Evolutionary conservation across 1,140 invertebrate genomes (phyloP), one percentile per base, ranked within the genome.

Genomic region (Latrodectus geometricus): DNA sequence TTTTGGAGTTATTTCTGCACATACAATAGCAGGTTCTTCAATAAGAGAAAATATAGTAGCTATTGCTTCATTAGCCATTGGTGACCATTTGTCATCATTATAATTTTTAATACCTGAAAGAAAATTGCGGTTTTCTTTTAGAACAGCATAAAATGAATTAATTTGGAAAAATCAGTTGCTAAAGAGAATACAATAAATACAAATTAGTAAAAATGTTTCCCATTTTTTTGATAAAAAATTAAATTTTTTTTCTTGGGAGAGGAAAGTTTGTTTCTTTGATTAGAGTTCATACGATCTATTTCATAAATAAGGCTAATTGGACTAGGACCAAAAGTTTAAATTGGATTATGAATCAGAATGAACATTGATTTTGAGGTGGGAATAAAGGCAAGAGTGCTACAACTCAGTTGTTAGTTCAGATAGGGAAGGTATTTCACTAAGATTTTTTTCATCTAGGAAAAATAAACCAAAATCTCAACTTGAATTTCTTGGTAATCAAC

Each of bases 41-140:
- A 91, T 90, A 17, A 93, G 88, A 80, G 90, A 90, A 88, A 94
- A 95, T 84, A 95, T 93, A 15, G 92, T 91, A 79, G 92, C 93
- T 70, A 95, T 91, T 17, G 93, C 93, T 88, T 94, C 91, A 78
- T 93, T 92, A 20, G 91, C 92, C 89, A 95, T 92, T 15, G 93
- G 93, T 49, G 92, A 90, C 90, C 93, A 95, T 80, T 92, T 90
- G 52, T 90, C 88, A 88, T 93, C 91, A 23, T 93, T 89, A 0
- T 89, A 56, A 65, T 73, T 68, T 70, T 52, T 77, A 9, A 86
- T 72, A 50, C 83, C 83, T 81, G 50, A 8, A 72, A 70, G 21
- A 54, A 15, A 5, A 69, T n/a, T 69, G 35, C 7, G 7, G 61
- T 65, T 2, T 4, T 69, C 0, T 23, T 69, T n/a, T 15, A 69